Evolutionary conservation across 2,113 vertebrate species (phyloP).

Genomic region (Mormyrus lacerda): DNA sequence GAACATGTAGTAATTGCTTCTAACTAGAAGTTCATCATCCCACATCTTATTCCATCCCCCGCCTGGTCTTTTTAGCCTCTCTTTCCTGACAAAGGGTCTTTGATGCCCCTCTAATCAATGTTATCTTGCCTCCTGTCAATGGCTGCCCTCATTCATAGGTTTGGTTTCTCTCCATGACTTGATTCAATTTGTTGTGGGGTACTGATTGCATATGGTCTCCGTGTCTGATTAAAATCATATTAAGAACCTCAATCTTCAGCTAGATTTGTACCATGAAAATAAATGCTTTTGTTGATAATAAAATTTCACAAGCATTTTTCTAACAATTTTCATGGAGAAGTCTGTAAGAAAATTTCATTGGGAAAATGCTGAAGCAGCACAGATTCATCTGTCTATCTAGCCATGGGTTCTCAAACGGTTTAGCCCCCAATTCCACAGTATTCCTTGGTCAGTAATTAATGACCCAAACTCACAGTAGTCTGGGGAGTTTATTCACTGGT

Average conservation of each 20-base stretch:
- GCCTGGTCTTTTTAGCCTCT: background rate
- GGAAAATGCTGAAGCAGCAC: background rate
- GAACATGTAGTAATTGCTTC: background rate
- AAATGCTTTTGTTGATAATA: background rate
- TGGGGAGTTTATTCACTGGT: background rate
- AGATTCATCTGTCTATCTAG: background rate
- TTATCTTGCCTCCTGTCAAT: background rate
- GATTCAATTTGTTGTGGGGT: background rate
- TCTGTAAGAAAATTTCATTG: background rate
- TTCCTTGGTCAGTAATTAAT: background rate
- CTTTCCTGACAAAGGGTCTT: background rate
- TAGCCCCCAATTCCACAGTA: background rate
- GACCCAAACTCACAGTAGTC: background rate
- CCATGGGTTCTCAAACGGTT: background rate
- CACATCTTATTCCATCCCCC: background rate
- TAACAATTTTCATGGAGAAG: background rate
- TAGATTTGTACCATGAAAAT: background rate
- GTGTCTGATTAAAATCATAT: constrained; percentile 32
- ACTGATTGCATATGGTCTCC: background rate
- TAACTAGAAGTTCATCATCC: background rate
- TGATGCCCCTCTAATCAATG: background rate
- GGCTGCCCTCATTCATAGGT: background rate
- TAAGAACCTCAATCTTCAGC: background rate
- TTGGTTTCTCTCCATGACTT: background rate
- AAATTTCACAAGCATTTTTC: background rate